Evolutionary conservation across 2,113 vertebrate species (phyloP), one percentile per base, ranked within the genome.

Genomic region (Mastomys coucha): DNA sequence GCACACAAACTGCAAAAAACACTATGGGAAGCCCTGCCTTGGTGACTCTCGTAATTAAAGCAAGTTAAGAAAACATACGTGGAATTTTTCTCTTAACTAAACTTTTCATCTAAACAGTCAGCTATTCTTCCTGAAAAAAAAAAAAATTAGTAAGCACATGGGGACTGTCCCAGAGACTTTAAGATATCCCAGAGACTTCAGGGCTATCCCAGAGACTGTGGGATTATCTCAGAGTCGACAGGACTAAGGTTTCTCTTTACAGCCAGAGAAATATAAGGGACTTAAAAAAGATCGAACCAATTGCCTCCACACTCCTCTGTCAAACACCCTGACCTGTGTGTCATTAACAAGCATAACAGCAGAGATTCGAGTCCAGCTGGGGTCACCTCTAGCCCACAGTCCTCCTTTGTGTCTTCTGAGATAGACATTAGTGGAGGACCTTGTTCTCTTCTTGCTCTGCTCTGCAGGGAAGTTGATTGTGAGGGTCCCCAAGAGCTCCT

Each of bases 41-140:
- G 1, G 5, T 31, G 78, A 96, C 75, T 96, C 89, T 80, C 31
- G 92, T 97, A 97, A 96, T 97, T 94, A 95, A 97, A n/a, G 77
- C n/a, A 95, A 96, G 58, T 73, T 91, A 24, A 94, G 90, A 86
- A 97, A 95, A 60, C 13, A 86, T 20, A 0, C 8, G 45, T 88
- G 96, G 42, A 92, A 78, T 80, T 94, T 86, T 90, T 77, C 91
- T 95, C 90, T 53, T 96, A 97, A 91, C 76, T 31, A 97, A 94
- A 85, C 49, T 95, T 91, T 72, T 91, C 81, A 42, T 42, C 56
- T 63, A 63, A 84, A 42, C 24, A 26, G 94, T 31, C 60, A 17
- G 22, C 39, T 36, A 11, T 12, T 93, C 63, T 93, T 97, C 86
- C n/a, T 77, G 89, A 76, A 80, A 45, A 60, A 88, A 97, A 90